Conservation (phyloP, 2,797 vertebrate genomes). For the Myotis vivesi region DNA sequence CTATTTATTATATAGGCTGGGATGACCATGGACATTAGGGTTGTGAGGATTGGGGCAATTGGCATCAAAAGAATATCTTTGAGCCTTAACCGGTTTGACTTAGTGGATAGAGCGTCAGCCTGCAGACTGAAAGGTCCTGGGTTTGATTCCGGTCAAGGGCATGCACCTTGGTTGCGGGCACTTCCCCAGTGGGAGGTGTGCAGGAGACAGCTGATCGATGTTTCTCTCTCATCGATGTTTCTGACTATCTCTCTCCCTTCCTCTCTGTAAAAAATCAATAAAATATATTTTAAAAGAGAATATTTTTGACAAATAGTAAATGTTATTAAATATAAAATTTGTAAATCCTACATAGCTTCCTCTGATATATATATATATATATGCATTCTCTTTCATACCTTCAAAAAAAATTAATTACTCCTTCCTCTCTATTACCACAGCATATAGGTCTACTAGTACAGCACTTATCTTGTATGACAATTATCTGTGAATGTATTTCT, state of each 20-base stretch:
- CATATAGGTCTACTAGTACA: not conserved
- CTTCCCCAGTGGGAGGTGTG: too few species aligned
- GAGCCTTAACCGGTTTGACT: too few species aligned
- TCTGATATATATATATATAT: not conserved
- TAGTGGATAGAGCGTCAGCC: too few species aligned
- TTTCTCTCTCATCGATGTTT: too few species aligned
- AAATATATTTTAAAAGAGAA: not conserved
- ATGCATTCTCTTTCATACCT: not conserved
- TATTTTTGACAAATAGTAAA: not conserved
- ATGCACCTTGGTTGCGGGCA: too few species aligned
- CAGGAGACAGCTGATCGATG: too few species aligned
- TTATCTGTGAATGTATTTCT: not conserved
- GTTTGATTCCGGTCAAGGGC: too few species aligned
- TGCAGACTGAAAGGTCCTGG: too few species aligned
- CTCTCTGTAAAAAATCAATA: too few species aligned
- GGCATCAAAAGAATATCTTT: not conserved
- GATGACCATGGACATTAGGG: not conserved
- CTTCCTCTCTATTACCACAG: not conserved
- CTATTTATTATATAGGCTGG: not conserved
- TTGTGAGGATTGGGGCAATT: not conserved
- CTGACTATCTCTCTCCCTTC: too few species aligned
- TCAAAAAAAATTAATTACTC: not conserved
- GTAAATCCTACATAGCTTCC: not conserved
- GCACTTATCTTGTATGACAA: not conserved
- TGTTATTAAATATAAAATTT: not conserved